Percentiles rank a stretch among this genome's conserved stretches.
phyloP scores from a whole-genome alignment of 2,888 invertebrate species.

The Nomada ferruginata region DNA sequence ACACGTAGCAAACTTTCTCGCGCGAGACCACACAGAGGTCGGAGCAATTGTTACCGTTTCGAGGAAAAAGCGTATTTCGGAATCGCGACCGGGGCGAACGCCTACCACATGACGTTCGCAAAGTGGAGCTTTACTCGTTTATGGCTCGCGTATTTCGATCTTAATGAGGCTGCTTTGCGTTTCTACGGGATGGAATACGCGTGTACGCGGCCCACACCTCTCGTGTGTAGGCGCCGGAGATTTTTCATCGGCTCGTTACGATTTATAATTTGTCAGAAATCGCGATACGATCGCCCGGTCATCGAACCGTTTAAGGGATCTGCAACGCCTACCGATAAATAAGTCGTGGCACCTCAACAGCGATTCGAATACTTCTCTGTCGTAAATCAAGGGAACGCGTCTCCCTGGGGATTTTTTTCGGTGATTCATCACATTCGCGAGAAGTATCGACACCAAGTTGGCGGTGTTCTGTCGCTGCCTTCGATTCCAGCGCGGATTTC shows the following conservation, averaged over 20 bases:
- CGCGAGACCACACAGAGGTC: constrained; percentile 29
- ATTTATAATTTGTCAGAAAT: constrained; percentile 48
- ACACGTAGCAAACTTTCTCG: constrained; percentile 64
- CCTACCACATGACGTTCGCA: constrained; percentile 74
- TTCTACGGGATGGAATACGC: constrained; percentile 26
- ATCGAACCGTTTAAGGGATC: constrained; percentile 13
- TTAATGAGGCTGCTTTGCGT: constrained; percentile 62
- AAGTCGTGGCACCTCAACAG: not conserved
- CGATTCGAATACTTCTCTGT: not conserved
- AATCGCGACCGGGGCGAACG: constrained; percentile 59
- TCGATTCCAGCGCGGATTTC: too few relatives aligned
- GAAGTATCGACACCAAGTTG: not conserved
- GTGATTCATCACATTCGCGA: constrained; percentile 10
- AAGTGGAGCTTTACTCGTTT: constrained; percentile 46
- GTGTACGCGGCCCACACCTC: constrained; percentile 42
- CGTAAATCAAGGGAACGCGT: not conserved
- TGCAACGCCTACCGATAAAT: not conserved
- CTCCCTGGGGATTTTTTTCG: not conserved
- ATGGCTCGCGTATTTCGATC: constrained; percentile 63
- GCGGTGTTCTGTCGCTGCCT: too few relatives aligned
- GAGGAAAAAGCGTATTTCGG: constrained; percentile 58
- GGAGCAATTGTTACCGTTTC: constrained; percentile 48
- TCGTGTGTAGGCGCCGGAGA: constrained; percentile 46
- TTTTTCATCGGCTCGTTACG: constrained; percentile 55
- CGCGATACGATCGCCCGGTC: constrained; percentile 34